A percentile compares a stretch with the other conserved stretches of the same genome.
Evolutionary conservation across 2,113 vertebrate genomes (phyloP).

Genomic region (Hypomesus transpacificus): DNA sequence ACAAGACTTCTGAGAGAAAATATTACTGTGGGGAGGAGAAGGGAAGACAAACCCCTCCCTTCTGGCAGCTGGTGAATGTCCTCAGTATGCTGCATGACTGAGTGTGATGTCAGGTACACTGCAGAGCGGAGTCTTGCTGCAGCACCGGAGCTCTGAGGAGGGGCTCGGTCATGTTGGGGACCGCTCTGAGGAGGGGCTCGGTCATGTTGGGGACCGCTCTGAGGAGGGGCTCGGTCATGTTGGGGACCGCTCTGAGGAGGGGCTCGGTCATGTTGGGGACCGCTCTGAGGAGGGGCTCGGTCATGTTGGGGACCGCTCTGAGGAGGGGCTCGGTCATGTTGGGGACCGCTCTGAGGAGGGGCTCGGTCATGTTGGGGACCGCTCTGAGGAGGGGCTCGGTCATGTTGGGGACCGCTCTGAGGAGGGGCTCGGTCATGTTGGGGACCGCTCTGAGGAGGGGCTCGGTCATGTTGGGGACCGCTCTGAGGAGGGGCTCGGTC

Average conservation of each 20-base stretch:
- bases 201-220: too few relatives aligned
- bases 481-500: slow-evolving; percentile 23
- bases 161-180: too few relatives aligned
- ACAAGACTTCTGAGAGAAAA: slow-evolving; percentile 25
- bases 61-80: slow-evolving; percentile 47
- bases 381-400: slow-evolving; percentile 22
- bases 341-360: slow-evolving; percentile 22
- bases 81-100: slow-evolving; percentile 57
- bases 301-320: too few relatives aligned
- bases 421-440: slow-evolving; percentile 19
- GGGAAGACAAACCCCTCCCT: background rate
- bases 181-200: slow-evolving; percentile 23
- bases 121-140: slow-evolving; percentile 47
- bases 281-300: slow-evolving; percentile 22
- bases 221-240: slow-evolving; percentile 21
- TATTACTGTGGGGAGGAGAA: background rate
- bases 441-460: slow-evolving; percentile 21
- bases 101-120: slow-evolving; percentile 50
- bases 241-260: slow-evolving; percentile 20
- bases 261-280: too few relatives aligned
- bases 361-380: too few relatives aligned
- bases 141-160: slow-evolving; percentile 28
- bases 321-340: slow-evolving; percentile 19
- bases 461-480: too few relatives aligned
- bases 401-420: too few relatives aligned